Base-by-base conservation (phyloP, 2,113 vertebrate genomes). In the Anolis carolinensis region DNA sequence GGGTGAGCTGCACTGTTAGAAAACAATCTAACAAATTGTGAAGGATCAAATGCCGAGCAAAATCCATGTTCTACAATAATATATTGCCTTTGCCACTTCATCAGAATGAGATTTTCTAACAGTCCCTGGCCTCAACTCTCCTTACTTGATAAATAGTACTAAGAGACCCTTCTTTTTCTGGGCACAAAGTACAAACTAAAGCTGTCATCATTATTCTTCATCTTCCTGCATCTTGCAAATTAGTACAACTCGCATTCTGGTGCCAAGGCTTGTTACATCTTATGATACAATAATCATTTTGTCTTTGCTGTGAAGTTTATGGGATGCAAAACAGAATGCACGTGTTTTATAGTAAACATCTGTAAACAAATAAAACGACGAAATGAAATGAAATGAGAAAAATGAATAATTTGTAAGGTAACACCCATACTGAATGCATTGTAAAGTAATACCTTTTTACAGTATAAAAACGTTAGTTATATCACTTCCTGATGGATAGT, bases 61-160 rank as follows among this genome's bases (percentile, higher is more conserved):
- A 90, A 74, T 75, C 86, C 89, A 71, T 81, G 59, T 78, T 94
- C 90, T 88, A 27, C 63, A 68, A 13, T 81, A 87, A 89, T 81
- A 7, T 16, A 68, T 87, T 87, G 63, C 75, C 83, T 81, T 13
- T 92, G 48, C 62, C 73, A 75, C 80, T 73, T 72, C 50, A 92
- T 86, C 87, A 21, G 76, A 90, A 20, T 67, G 70, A 90, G 84
- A 83, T 72, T 7, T 68, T 87, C 89, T 85, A 75, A 23, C 62
- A 92, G 34, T 5, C 0, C 23, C 21, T 30, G 27, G 71, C 79
- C 87, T 59, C 70, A 72, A 5, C 76, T 83, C 36, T 5, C 8
- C 27, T 75, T 18, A 9, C 86, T 8, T 87, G 86, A 90, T 90
- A 87, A 63, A 86, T 89, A 84, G 85, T 84, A 73, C 65, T 87